Conservation (phyloP, 2,888 invertebrate species). For the Drosophila limbata region DNA sequence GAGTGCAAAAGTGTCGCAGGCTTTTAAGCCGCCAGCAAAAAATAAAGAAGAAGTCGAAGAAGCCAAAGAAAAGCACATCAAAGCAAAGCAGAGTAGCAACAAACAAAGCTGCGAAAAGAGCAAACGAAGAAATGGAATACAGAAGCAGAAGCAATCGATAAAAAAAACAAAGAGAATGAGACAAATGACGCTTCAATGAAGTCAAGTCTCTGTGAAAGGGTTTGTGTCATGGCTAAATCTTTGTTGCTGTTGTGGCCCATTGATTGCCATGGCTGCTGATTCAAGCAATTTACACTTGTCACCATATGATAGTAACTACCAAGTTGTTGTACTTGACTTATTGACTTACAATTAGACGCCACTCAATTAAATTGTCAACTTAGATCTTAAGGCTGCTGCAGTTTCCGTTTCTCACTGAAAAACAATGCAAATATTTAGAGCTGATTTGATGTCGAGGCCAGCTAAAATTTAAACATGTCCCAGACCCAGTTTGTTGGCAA, state of each 20-base stretch:
- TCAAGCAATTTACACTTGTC: constrained; percentile 45
- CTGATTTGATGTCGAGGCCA: constrained; percentile 26
- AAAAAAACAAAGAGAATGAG: background rate
- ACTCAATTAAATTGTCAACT: constrained; percentile 35
- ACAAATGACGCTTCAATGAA: constrained; percentile 3
- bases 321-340: constrained; percentile 42
- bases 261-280: constrained; percentile 32
- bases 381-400: background rate
- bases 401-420: background rate
- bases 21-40: constrained; percentile 32
- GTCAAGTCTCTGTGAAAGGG: constrained; percentile 21
- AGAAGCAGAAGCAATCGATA: constrained; percentile 3
- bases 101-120: constrained; percentile 12
- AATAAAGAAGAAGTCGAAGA: constrained; percentile 30
- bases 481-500: constrained; percentile 47
- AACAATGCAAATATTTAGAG: background rate
- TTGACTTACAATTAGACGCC: constrained; percentile 51
- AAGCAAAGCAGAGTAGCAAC: constrained; percentile 22
- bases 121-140: constrained; percentile 25
- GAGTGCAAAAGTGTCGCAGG: constrained; percentile 48
- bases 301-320: constrained; percentile 15
- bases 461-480: constrained; percentile 47
- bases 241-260: constrained; percentile 16
- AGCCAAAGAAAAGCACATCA: constrained; percentile 63
- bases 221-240: constrained; percentile 53